A percentile compares a stretch with the other conserved stretches of the same genome.
Conservation (phyloP, 2,888 invertebrate species). For the Pemphredon lugubris region DNA sequence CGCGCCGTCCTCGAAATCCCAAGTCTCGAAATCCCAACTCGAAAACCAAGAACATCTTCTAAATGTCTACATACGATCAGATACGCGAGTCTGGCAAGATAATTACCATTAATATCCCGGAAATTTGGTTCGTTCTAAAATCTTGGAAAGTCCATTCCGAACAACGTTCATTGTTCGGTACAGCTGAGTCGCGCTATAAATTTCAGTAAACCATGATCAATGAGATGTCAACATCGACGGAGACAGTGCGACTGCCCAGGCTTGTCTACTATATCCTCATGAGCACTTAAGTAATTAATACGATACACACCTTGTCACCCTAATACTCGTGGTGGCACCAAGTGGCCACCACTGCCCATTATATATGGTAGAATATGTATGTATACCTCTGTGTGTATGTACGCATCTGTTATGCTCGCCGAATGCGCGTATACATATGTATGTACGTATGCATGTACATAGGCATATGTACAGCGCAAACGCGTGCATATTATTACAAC, state of each 20-base stretch:
- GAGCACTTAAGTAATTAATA: slow-evolving; percentile 11
- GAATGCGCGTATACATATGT: neutral
- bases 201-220: neutral
- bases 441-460: neutral
- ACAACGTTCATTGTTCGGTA: no score
- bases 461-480: neutral
- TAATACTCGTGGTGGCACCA: slow-evolving; percentile 1
- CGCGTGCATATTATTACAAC: slow-evolving; percentile 5
- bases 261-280: neutral
- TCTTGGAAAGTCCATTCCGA: no score
- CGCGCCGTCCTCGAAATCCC: no score
- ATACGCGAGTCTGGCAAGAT: no score
- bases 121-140: no score
- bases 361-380: neutral
- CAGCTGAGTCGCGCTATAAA: neutral
- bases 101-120: no score
- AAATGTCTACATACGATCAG: no score
- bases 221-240: neutral
- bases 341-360: neutral
- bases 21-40: no score
- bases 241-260: neutral
- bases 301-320: neutral
- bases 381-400: neutral
- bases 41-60: no score
- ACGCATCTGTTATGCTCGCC: neutral